phyloP scores from a whole-genome alignment of 2,797 vertebrate species.

The Pampus argenteus region DNA sequence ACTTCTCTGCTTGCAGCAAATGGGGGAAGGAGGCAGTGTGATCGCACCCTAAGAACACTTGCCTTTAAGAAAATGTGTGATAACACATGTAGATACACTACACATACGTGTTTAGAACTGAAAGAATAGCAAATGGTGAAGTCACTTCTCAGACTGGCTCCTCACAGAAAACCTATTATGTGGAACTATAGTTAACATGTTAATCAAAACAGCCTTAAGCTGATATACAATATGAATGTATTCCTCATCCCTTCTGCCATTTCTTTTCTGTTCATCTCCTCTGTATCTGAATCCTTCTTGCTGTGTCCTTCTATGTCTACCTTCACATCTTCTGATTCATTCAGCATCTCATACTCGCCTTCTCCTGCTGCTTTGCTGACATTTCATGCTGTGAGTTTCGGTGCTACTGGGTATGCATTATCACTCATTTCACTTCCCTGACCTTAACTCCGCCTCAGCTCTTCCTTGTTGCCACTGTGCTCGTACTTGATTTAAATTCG shows the following conservation, averaged over 20 bases:
- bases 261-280: not conserved
- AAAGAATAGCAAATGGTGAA: not conserved
- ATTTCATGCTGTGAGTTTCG: slow-evolving; percentile 32
- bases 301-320: not conserved
- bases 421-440: slow-evolving; percentile 33
- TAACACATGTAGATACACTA: not conserved
- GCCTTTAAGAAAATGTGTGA: not conserved
- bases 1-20: not conserved
- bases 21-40: not conserved
- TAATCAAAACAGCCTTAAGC: slow-evolving; percentile 8
- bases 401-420: slow-evolving; percentile 18
- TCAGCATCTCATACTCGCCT: slow-evolving; percentile 1
- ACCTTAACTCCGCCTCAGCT: slow-evolving; percentile 47
- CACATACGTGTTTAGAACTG: not conserved
- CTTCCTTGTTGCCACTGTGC: slow-evolving; percentile 47
- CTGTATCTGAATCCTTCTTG: not conserved
- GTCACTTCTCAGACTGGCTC: not conserved
- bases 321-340: not conserved
- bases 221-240: slow-evolving; percentile 27
- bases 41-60: not conserved
- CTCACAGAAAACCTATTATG: not conserved
- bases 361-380: slow-evolving; percentile 17
- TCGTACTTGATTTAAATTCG: slow-evolving; percentile 57
- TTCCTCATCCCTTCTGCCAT: not conserved
- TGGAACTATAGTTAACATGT: slow-evolving; percentile 1